Base-by-base conservation (phyloP, 2,888 invertebrate genomes). In the Mythimna impura region DNA sequence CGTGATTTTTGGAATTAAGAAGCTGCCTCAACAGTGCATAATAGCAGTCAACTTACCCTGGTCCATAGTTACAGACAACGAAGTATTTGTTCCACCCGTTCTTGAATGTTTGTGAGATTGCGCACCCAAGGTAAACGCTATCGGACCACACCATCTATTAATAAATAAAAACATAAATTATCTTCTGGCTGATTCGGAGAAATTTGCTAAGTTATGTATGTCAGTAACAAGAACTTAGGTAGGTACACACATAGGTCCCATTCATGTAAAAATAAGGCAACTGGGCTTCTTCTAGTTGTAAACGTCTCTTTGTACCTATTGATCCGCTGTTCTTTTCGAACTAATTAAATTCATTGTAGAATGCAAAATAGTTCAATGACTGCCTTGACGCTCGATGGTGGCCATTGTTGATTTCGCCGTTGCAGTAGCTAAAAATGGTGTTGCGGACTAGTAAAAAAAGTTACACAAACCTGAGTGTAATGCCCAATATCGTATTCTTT, bases 11-110 rank as follows among this genome's bases (percentile, higher is more conserved):
- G 14, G 14, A 52, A 14, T 1, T 2, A 8, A 22, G 25, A 50
- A n/a, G 25, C 0, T 14, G 5, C 0, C 14, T 22, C 0, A 7
- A 9, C 8, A 30, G 17, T n/a, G 25, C 14, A n/a, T 2, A n/a
- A 43, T 14, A 68, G 0, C 5, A 25, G 12, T 30, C 12, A 67
- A 70, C 91, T 92, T 87, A 95, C 95, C 85, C 73, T 57, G 95
- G 95, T 5, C 95, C 95, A 78, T 95, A 95, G 85, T 95, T 94
- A 84, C 95, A 95, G 7, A 94, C 95, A 3, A 94, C 90, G n/a
- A 88, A 86, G 78, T 83, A 91, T 14, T 87, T 90, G 25, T 89
- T 90, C 90, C 87, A 91, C 0, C 79, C 78, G 1, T 83, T 78
- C 10, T 85, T 76, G 5, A 65, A 40, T 36, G 76, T 87, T 66